Evolutionary conservation across 2,888 invertebrate genomes (phyloP), one percentile per base, ranked within the genome.

Genomic region (Fissipunctia ypsillon): DNA sequence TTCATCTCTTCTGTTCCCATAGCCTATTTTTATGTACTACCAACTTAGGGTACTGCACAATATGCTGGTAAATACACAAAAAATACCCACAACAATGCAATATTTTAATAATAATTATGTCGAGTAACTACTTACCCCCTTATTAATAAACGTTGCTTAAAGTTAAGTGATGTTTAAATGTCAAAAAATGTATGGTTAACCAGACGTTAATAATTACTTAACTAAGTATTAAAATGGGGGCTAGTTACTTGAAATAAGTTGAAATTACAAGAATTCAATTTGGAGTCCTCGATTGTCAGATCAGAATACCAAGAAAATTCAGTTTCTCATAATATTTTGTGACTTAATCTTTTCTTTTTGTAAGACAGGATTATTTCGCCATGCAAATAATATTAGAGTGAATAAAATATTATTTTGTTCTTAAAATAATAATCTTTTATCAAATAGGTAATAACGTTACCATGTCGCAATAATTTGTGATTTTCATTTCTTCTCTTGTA

Each of bases 181-280:
- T n/a, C n/a, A n/a, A n/a, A n/a, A n/a, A n/a, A n/a, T n/a, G n/a
- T n/a, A n/a, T n/a, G n/a, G n/a, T n/a, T n/a, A n/a, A n/a, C n/a
- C n/a, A n/a, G n/a, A n/a, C n/a, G n/a, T n/a, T n/a, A n/a, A n/a
- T n/a, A n/a, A n/a, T n/a, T n/a, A n/a, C n/a, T n/a, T n/a, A n/a
- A n/a, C n/a, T n/a, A n/a, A n/a, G n/a, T n/a, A n/a, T n/a, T n/a
- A n/a, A n/a, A n/a, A n/a, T n/a, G n/a, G n/a, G n/a, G n/a, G n/a
- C n/a, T n/a, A 57, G 12, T 6, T 22, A 25, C 10, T 43, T 61
- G 0, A 43, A 25, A 7, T 22, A 43, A 22, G 19, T 25, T 50
- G 60, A 60, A 73, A 65, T 69, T 19, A 70, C 48, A 59, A 71
- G 38, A 76, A 76, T 69, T 59, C 31, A 56, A 78, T 76, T 74